These are phyloP conservation scores for Brachionus rotundiformis DNA, from an alignment of 1,140 invertebrate species.

Conservation along the genomic window DNA sequence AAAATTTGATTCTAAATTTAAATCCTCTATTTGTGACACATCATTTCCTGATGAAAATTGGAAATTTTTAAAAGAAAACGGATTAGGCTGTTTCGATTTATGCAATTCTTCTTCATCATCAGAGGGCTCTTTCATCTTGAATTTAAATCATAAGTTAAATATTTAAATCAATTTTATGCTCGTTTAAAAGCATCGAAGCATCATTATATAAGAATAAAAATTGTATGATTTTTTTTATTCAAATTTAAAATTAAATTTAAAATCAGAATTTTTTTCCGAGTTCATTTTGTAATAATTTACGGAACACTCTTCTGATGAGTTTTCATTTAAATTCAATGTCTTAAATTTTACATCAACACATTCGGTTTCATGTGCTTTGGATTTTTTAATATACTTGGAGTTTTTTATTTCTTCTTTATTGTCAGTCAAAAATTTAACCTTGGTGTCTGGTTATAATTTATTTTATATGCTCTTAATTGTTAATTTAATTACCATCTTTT, in stretches of 20 bases:
- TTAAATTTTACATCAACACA: background rate
- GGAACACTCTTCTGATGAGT: background rate
- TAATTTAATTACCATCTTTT: conserved; percentile 1
- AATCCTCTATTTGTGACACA: background rate
- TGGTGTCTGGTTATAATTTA: background rate
- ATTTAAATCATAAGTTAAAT: background rate
- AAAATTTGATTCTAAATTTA: background rate
- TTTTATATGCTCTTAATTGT: background rate
- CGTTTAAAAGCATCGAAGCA: conserved; percentile 13
- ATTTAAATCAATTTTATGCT: background rate
- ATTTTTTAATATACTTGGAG: conserved; percentile 1
- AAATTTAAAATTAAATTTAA: conserved; percentile 45
- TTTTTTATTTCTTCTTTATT: background rate
- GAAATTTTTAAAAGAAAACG: conserved; percentile 47
- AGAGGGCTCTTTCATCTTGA: conserved; percentile 6
- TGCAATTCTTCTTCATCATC: conserved; percentile 1
- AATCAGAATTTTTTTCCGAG: background rate
- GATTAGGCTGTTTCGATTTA: background rate
- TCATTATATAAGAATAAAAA: background rate
- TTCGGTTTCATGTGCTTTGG: background rate
- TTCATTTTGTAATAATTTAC: conserved; percentile 30
- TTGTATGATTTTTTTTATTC: conserved; percentile 17
- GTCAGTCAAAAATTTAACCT: conserved; percentile 10
- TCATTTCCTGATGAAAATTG: background rate
- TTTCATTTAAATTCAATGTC: conserved; percentile 32